Conservation (phyloP, 2,888 invertebrate species). For the Clepsis dumicolana region DNA sequence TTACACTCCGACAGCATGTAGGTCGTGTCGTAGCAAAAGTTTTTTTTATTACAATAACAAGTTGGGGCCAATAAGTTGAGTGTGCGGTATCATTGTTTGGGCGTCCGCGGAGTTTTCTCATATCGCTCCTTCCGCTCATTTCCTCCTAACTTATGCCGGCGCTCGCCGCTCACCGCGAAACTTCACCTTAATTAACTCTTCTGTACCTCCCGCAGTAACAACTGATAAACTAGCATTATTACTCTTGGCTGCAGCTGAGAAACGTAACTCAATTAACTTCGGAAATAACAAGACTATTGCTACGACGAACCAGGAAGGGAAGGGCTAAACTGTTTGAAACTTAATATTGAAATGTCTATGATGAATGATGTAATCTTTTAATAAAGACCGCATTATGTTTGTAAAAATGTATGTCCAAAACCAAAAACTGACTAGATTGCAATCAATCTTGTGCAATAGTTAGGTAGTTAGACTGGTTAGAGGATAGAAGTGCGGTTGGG, state of each 20-base stretch:
- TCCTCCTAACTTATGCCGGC: constrained; percentile 60
- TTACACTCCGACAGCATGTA: constrained; percentile 1
- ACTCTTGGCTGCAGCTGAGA: constrained; percentile 50
- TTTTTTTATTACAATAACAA: constrained; percentile 64
- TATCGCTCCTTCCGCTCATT: constrained; percentile 63
- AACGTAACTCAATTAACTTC: constrained; percentile 50
- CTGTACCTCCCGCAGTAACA: constrained; percentile 56
- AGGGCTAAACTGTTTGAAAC: constrained; percentile 14
- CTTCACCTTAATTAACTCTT: constrained; percentile 79
- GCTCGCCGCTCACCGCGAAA: constrained; percentile 56
- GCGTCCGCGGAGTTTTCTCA: constrained; percentile 69
- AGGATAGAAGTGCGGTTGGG: too few relatives aligned
- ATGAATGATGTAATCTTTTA: too few relatives aligned
- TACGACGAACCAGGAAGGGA: constrained; percentile 4
- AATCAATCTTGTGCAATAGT: too few relatives aligned
- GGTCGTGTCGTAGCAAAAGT: constrained; percentile 21
- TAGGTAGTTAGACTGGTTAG: too few relatives aligned
- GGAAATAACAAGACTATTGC: constrained; percentile 36
- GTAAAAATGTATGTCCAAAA: too few relatives aligned
- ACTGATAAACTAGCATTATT: constrained; percentile 69
- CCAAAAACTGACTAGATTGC: too few relatives aligned
- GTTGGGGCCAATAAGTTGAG: constrained; percentile 63
- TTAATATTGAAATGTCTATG: neutral
- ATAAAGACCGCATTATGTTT: too few relatives aligned
- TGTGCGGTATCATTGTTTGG: constrained; percentile 62